phyloP scores from a whole-genome alignment of 2,797 vertebrate genomes.

The Microtus obscurus region DNA sequence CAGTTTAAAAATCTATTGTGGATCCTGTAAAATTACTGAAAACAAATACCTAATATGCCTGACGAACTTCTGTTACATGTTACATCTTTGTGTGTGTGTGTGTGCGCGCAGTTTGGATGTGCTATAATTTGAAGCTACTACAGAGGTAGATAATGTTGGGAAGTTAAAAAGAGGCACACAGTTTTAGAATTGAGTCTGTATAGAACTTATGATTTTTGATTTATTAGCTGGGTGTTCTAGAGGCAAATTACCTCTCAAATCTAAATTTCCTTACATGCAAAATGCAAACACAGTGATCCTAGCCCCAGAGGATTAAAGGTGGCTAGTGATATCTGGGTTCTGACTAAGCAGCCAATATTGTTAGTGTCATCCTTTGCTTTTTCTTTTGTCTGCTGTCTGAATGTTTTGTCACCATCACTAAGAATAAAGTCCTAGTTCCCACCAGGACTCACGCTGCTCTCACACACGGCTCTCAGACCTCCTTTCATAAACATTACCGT shows the following conservation, averaged over 20 bases:
- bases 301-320: neutral
- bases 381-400: neutral
- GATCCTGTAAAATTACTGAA: neutral
- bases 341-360: neutral
- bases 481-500: neutral
- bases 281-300: neutral
- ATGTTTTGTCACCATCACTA: neutral
- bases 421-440: neutral
- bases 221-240: neutral
- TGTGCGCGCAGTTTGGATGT: neutral
- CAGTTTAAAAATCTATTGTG: neutral
- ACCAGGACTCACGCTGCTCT: neutral
- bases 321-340: neutral
- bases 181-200: neutral
- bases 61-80: neutral
- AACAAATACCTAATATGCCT: neutral
- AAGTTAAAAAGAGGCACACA: neutral
- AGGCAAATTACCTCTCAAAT: neutral
- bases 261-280: constrained; percentile 10
- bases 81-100: neutral
- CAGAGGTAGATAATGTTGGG: neutral
- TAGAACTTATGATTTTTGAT: neutral
- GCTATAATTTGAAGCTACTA: constrained; percentile 5
- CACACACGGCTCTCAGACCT: neutral
- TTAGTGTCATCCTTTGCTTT: neutral